Base-by-base conservation (phyloP, 2,888 invertebrate species). In the Geotrupes spiniger region DNA sequence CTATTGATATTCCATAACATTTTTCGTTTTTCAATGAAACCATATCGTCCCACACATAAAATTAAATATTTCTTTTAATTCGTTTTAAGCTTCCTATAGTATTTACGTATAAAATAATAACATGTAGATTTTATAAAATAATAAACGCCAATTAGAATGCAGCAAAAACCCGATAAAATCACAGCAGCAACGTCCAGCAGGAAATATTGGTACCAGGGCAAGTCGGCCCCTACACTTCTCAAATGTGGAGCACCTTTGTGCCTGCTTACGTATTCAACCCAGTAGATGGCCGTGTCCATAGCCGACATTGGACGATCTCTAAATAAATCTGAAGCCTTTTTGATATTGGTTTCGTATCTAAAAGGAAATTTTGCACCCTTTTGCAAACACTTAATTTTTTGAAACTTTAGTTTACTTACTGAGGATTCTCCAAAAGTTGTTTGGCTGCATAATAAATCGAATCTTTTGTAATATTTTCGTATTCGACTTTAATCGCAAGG, bases 341-440 rank as follows among this genome's bases (percentile, higher is more conserved):
- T 49, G 8, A 42, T 44, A 25, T 53, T 55, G 11, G 43, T 12
- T 6, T 21, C 9, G 16, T 55, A 55, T 25, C 55, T 53, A 15
- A n/a, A 53, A 36, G 49, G 8, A n/a, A 9, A 26, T 8, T 14
- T 28, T 5, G 28, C 11, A 2, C 8, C 4, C 9, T 29, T 4
- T 4, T n/a, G 4, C 12, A 15, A 25, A 11, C 4, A 25, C 10
- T n/a, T n/a, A n/a, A n/a, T n/a, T 38, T 14, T 44, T 41, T n/a
- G n/a, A n/a, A n/a, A n/a, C n/a, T n/a, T n/a, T n/a, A n/a, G n/a
- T n/a, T n/a, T n/a, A 64, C 73, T 69, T 66, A 80, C 81, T 65
- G 73, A 6, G 70, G 65, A 58, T 79, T 69, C 4, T 65, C 66
- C 5, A 80, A 63, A 46, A 68, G 48, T 48, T 61, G 51, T n/a